Percentiles rank a stretch among this genome's conserved stretches.
Conservation (phyloP, 2,113 vertebrate genomes). For the Gymnocephalus cernua region DNA sequence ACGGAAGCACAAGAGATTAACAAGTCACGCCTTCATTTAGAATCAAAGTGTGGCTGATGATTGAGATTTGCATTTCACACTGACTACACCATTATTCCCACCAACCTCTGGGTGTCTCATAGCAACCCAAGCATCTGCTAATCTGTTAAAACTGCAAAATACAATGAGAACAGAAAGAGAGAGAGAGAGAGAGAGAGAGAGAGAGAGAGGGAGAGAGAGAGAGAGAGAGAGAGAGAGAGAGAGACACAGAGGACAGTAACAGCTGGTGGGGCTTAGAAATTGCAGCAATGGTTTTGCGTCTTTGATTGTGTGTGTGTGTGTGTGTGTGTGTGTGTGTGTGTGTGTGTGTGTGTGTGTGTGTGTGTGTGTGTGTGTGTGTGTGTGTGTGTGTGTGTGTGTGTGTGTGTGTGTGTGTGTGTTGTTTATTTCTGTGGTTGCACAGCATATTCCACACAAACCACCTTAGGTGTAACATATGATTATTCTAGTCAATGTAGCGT, state of each 20-base stretch:
- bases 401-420: conserved; percentile 14
- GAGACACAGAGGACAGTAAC: conserved; percentile 42
- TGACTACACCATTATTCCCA: conserved; percentile 40
- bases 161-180: conserved; percentile 10
- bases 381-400: conserved; percentile 24
- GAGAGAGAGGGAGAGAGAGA: conserved; percentile 2
- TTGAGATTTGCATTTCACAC: conserved; percentile 29
- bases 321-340: conserved; percentile 13
- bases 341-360: conserved; percentile 27
- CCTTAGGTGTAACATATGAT: conserved; percentile 70
- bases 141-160: conserved; percentile 58
- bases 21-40: background rate
- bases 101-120: conserved; percentile 46
- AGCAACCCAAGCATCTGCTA: conserved; percentile 62
- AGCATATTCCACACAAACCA: conserved; percentile 55
- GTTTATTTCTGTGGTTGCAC: conserved; percentile 32
- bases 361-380: too few species aligned
- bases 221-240: background rate
- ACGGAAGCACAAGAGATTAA: background rate
- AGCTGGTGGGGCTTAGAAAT: conserved; percentile 58
- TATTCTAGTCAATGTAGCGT: conserved; percentile 36
- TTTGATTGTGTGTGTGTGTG: conserved; percentile 30
- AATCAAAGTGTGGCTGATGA: conserved; percentile 11
- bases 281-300: conserved; percentile 36
- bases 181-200: conserved; percentile 8